These are phyloP conservation scores for Gastrophysa polygoni DNA, from an alignment of 2,888 invertebrate species.

Conservation along the genomic window DNA sequence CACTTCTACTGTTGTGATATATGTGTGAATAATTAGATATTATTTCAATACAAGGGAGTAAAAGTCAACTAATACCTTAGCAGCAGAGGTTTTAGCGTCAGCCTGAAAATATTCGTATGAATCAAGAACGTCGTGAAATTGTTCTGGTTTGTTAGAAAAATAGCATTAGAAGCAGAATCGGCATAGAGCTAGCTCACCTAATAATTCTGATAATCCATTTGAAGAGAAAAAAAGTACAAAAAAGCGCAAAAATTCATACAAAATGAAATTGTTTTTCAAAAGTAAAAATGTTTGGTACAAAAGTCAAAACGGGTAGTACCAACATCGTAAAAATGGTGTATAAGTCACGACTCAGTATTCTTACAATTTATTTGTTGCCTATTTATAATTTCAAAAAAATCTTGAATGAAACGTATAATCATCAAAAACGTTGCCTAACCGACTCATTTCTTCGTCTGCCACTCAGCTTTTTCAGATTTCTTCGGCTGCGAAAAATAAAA, in stretches of 20 bases:
- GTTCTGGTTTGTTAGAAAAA: too few relatives aligned
- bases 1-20: too few relatives aligned
- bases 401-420: conserved; percentile 29
- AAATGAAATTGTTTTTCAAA: conserved; percentile 13
- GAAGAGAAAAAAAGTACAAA: conserved; percentile 26
- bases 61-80: conserved; percentile 43
- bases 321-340: conserved; percentile 22
- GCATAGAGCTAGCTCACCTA: conserved; percentile 43
- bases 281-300: conserved; percentile 29
- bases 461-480: conserved; percentile 70
- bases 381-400: conserved; percentile 32
- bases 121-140: too few relatives aligned
- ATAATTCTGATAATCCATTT: conserved; percentile 32
- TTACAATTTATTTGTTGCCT: conserved; percentile 36
- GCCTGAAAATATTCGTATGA: too few relatives aligned
- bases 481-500: conserved; percentile 69
- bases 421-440: conserved; percentile 26
- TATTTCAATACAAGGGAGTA: too few relatives aligned
- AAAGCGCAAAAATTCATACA: conserved; percentile 22
- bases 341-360: conserved; percentile 28
- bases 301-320: conserved; percentile 23
- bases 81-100: conserved; percentile 35
- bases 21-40: too few relatives aligned
- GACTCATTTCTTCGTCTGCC: conserved; percentile 55
- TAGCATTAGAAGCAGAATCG: conserved; percentile 27